These are phyloP conservation scores for Scolanthus callimorphus DNA, from an alignment of 92 coral and sea anemone genomes.

Conservation along the genomic window DNA sequence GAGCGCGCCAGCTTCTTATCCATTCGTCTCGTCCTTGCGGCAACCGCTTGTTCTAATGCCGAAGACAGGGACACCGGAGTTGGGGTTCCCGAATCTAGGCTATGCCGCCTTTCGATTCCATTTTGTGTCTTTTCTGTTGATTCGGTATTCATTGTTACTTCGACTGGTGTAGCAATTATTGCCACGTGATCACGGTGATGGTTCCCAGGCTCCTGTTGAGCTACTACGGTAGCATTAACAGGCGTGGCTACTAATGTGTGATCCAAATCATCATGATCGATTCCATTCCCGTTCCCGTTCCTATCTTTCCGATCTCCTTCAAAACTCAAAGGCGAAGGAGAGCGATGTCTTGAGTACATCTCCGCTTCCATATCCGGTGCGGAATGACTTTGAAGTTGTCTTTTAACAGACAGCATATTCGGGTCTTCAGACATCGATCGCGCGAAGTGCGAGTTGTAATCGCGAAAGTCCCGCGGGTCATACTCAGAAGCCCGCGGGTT, in stretches of 20 bases:
- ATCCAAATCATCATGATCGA: too few relatives aligned
- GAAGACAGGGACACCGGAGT: slow-evolving; percentile 57
- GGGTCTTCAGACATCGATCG: slow-evolving; percentile 51
- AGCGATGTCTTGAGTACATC: too few relatives aligned
- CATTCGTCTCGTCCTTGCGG: slow-evolving; percentile 58
- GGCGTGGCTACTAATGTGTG: slow-evolving; percentile 28
- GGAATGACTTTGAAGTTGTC: slow-evolving; percentile 5
- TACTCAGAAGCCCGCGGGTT: too few relatives aligned
- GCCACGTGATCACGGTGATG: not conserved
- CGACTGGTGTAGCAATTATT: slow-evolving; percentile 21
- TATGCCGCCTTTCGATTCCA: slow-evolving; percentile 16
- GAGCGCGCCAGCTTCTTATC: slow-evolving; percentile 23
- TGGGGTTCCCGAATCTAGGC: slow-evolving; percentile 22
- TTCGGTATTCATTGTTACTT: slow-evolving; percentile 10
- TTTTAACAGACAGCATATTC: slow-evolving; percentile 9
- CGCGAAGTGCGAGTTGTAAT: slow-evolving; percentile 14
- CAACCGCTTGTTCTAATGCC: slow-evolving; percentile 75
- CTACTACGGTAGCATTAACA: not conserved
- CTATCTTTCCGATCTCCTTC: slow-evolving; percentile 1
- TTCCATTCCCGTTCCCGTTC: slow-evolving; percentile 20
- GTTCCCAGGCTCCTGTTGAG: not conserved
- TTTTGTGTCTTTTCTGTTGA: not conserved
- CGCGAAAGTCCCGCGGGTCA: slow-evolving; percentile 76
- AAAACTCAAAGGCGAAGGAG: not conserved
- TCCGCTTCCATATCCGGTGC: slow-evolving; percentile 12